Evolutionary conservation across 2,888 invertebrate genomes (phyloP), one percentile per base, ranked within the genome.

Genomic region (Tenthredo amoena): DNA sequence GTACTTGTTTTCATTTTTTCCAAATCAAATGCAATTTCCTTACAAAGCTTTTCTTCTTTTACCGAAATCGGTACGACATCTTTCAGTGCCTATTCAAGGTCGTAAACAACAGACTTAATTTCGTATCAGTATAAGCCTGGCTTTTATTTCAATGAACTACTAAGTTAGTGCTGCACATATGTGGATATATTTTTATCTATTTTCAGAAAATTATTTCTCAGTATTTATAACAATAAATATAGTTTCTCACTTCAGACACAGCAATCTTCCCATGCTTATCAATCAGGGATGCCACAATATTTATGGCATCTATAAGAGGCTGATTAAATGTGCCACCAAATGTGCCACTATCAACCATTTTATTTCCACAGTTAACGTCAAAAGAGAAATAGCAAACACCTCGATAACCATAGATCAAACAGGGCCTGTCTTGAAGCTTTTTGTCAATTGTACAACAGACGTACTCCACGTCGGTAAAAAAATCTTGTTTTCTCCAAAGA

Each of bases 251-350:
- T 37, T 88, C 87, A 9, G 86, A 21, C 15, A 89, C 55, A 26
- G 77, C 86, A 82, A 88, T 83, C 87, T 88, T 89, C 58, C 87
- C 88, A 79, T 88, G 85, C 21, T 89, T 88, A 84, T 89, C 87
- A 77, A 87, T 76, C 31, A 90, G 79, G 9, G 88, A 87, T 65
- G 86, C 87, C 84, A 89, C 74, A 1, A 88, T 74, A 43, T 87
- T 86, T 31, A 87, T 74, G 40, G 87, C 88, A 82, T 90, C 89
- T 26, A 90, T 76, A 37, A 89, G 87, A 10, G 90, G 89, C 84
- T 90, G 89, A 86, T 89, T 87, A 26, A 90, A 90, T 21, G 88
- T 88, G 43, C 89, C 89, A 40, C 88, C 90, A 82, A 87, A 89
- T 26, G 86, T 88, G 55, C 87, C 89, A 47, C 89, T 86, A 43